These are phyloP conservation scores for Archips crataeganus DNA, from an alignment of 2,888 invertebrate genomes.

Conservation along the genomic window DNA sequence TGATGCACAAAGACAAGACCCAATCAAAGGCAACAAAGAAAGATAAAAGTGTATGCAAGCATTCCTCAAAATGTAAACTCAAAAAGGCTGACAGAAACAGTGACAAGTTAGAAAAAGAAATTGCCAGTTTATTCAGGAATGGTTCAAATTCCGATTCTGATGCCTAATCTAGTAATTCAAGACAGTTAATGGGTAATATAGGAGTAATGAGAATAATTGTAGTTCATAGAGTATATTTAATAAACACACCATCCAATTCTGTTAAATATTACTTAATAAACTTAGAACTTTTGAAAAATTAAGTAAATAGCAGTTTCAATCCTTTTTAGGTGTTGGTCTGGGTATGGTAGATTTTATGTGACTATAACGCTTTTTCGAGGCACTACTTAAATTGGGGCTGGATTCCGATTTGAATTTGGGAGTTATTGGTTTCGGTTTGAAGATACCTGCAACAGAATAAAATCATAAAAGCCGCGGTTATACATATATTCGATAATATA, in stretches of 20 bases:
- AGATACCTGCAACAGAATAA: conserved; percentile 61
- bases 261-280: conserved; percentile 23
- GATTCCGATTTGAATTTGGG: conserved; percentile 54
- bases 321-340: conserved; percentile 63
- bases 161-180: conserved; percentile 43
- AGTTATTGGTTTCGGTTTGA: conserved; percentile 66
- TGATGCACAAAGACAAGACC: conserved; percentile 48
- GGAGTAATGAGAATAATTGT: conserved; percentile 31
- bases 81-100: conserved; percentile 62
- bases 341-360: conserved; percentile 81
- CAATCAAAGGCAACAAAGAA: conserved; percentile 53
- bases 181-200: conserved; percentile 20
- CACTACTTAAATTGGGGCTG: conserved; percentile 65
- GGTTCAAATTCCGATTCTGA: conserved; percentile 65
- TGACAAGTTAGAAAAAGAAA: conserved; percentile 68
- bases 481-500: background rate
- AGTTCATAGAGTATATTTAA: conserved; percentile 36
- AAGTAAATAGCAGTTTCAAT: conserved; percentile 49
- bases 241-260: conserved; percentile 26
- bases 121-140: conserved; percentile 67
- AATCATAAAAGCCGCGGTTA: background rate
- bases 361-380: conserved; percentile 70
- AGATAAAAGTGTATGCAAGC: conserved; percentile 54
- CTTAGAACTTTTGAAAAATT: conserved; percentile 20
- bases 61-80: conserved; percentile 57